A percentile compares a stretch with the other conserved stretches of the same genome.
These are phyloP conservation scores for Listrodromus nycthemerus DNA, from an alignment of 2,888 invertebrate species.

Conservation along the genomic window DNA sequence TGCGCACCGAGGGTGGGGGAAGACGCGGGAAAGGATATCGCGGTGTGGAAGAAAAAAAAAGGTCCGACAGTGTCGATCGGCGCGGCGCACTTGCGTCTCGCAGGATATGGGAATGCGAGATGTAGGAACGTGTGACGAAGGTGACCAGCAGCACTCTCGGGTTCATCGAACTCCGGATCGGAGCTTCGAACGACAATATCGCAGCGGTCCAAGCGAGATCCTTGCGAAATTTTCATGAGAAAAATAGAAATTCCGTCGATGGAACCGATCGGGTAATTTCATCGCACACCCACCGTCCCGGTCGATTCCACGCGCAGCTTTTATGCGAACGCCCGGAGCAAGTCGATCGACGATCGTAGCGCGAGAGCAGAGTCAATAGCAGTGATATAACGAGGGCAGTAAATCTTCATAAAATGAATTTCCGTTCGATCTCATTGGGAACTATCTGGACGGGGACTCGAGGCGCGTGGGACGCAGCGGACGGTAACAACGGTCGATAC, in stretches of 20 bases:
- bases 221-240: background rate
- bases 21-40: constrained; percentile 65
- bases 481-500: constrained; percentile 13
- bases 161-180: constrained; percentile 20
- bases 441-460: constrained; percentile 44
- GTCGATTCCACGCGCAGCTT: constrained; percentile 54
- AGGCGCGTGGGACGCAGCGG: constrained; percentile 57
- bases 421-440: constrained; percentile 67
- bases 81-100: constrained; percentile 9
- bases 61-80: constrained; percentile 52
- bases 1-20: constrained; percentile 8
- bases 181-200: background rate
- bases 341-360: constrained; percentile 31
- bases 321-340: constrained; percentile 61
- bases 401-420: constrained; percentile 68
- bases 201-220: background rate
- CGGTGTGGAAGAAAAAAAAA: constrained; percentile 35
- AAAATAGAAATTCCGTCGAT: background rate
- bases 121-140: constrained; percentile 57
- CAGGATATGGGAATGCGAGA: constrained; percentile 37
- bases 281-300: constrained; percentile 17
- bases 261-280: constrained; percentile 29
- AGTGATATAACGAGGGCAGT: constrained; percentile 57
- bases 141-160: constrained; percentile 32
- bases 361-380: constrained; percentile 8